phyloP scores from a whole-genome alignment of 2,113 vertebrate species.

The Scophthalmus maximus region DNA sequence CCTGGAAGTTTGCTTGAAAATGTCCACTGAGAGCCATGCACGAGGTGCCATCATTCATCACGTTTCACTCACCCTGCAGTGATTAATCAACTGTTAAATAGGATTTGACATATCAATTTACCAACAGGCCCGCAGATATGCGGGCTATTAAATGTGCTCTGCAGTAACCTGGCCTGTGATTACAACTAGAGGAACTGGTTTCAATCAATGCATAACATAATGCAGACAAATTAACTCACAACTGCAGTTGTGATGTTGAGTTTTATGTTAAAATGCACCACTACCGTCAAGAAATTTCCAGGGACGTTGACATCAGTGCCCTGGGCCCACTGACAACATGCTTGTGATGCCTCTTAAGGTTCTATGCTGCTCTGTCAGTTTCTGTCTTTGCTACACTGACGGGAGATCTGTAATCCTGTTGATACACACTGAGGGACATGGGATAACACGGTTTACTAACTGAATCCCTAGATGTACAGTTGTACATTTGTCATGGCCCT shows the following conservation, averaged over 20 bases:
- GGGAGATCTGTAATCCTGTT: slow-evolving; percentile 44
- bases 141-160: slow-evolving; percentile 41
- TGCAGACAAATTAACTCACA: slow-evolving; percentile 10
- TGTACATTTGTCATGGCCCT: slow-evolving; percentile 5
- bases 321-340: background rate
- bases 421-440: slow-evolving; percentile 21
- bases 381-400: slow-evolving; percentile 9
- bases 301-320: background rate
- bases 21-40: background rate
- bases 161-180: slow-evolving; percentile 30
- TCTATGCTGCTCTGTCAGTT: slow-evolving; percentile 7
- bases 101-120: slow-evolving; percentile 55
- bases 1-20: slow-evolving; percentile 27
- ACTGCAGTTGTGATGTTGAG: background rate
- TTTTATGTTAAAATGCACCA: background rate
- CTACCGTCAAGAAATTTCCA: too few relatives aligned
- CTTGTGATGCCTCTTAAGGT: slow-evolving; percentile 9
- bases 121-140: slow-evolving; percentile 25
- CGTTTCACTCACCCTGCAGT: slow-evolving; percentile 41
- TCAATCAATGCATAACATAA: too few relatives aligned
- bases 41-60: slow-evolving; percentile 52
- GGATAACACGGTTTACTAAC: slow-evolving; percentile 10
- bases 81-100: slow-evolving; percentile 62
- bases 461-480: too few relatives aligned
- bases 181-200: slow-evolving; percentile 17